A percentile compares a stretch with the other conserved stretches of the same genome.
These are phyloP conservation scores for Stegostoma tigrinum DNA, from an alignment of 2,113 vertebrate species.

Conservation along the genomic window DNA sequence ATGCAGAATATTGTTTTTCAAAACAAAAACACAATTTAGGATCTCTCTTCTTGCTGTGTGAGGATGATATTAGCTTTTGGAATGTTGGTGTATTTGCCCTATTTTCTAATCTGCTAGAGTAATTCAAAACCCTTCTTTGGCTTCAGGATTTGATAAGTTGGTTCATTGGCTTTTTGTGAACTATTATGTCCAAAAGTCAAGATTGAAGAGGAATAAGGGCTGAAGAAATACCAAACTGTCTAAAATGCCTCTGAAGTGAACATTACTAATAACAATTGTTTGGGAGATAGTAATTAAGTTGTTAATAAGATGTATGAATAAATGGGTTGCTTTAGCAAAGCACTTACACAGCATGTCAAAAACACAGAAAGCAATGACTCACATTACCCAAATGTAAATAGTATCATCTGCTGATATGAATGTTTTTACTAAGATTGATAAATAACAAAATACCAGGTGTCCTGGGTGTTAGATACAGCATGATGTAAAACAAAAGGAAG, in stretches of 20 bases:
- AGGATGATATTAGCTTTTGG: background rate
- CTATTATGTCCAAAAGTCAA: background rate
- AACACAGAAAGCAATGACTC: background rate
- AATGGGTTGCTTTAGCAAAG: background rate
- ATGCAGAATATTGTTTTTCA: too few species aligned
- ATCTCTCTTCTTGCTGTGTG: too few species aligned
- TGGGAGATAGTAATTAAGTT: background rate
- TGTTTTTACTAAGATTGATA: background rate
- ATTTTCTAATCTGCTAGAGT: background rate
- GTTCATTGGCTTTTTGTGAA: background rate
- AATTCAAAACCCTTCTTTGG: background rate
- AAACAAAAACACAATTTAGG: too few species aligned
- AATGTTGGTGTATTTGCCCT: background rate
- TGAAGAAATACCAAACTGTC: background rate
- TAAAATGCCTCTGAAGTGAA: background rate
- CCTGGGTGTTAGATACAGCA: background rate
- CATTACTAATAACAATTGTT: background rate
- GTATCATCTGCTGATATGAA: background rate
- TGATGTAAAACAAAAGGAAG: background rate
- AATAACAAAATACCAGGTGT: background rate
- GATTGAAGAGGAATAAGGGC: background rate
- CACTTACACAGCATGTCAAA: background rate
- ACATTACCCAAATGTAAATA: background rate
- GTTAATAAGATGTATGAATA: background rate
- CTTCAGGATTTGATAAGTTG: background rate